phyloP scores from a whole-genome alignment of 2,113 vertebrate species.

The Stegastes partitus region DNA sequence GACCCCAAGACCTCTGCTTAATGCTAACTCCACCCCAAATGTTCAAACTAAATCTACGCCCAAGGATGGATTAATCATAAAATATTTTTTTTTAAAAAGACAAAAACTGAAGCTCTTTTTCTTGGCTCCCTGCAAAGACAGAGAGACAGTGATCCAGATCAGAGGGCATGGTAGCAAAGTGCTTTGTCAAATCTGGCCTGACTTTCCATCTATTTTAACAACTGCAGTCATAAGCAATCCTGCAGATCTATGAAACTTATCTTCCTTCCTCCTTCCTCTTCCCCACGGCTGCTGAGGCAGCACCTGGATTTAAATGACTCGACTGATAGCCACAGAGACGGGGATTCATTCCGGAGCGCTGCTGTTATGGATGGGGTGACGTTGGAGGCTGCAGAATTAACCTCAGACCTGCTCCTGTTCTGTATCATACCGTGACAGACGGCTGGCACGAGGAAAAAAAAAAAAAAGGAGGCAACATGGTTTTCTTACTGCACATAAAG shows the following conservation, averaged over 20 bases:
- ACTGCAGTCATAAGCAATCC: constrained; percentile 70
- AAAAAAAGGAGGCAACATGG: too few relatives aligned
- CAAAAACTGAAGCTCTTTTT: not conserved
- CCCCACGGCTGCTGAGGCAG: constrained; percentile 68
- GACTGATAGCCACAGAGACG: constrained; percentile 35
- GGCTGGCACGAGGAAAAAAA: too few relatives aligned
- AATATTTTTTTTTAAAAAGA: not conserved
- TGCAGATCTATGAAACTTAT: constrained; percentile 64
- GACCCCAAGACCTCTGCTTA: too few relatives aligned
- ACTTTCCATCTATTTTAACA: constrained; percentile 69
- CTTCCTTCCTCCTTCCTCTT: constrained; percentile 18
- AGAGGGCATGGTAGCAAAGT: constrained; percentile 27
- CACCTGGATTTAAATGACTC: constrained; percentile 68
- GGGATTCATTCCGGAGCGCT: constrained; percentile 31
- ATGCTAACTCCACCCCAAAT: too few relatives aligned
- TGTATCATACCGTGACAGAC: too few relatives aligned
- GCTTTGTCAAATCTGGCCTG: constrained; percentile 49
- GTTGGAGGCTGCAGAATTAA: constrained; percentile 18
- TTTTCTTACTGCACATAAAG: too few relatives aligned
- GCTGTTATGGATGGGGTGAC: constrained; percentile 19
- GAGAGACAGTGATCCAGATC: constrained; percentile 42
- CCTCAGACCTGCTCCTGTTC: not conserved
- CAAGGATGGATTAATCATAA: too few relatives aligned
- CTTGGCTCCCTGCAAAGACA: not conserved
- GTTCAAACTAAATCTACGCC: too few relatives aligned